A percentile compares a stretch with the other conserved stretches of the same genome.
These are phyloP conservation scores for Psittacus erithacus DNA, from an alignment of 2,113 vertebrate species.

Conservation along the genomic window DNA sequence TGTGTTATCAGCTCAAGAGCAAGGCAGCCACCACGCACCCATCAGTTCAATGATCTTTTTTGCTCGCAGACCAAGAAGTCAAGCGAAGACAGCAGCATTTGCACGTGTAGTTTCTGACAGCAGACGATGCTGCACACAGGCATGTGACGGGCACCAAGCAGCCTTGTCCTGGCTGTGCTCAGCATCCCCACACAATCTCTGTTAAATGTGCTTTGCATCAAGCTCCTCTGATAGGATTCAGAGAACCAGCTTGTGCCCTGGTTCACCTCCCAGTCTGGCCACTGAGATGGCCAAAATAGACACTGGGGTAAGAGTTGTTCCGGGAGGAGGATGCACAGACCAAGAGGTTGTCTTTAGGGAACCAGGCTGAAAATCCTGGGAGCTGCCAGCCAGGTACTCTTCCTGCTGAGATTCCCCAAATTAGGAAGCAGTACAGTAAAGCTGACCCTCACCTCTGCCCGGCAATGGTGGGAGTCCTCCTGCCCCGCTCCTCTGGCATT, in stretches of 20 bases:
- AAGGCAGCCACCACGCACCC: not conserved
- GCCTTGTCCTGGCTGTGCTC: not conserved
- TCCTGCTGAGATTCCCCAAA: not conserved
- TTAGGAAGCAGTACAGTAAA: not conserved
- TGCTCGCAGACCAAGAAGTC: not conserved
- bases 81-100: not conserved
- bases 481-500: not conserved
- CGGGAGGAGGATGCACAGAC: not conserved
- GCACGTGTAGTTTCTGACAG: not conserved
- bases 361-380: not conserved
- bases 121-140: not conserved
- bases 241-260: not conserved
- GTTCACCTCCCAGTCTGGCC: not conserved
- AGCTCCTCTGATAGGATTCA: not conserved
- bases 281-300: not conserved
- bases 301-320: not conserved
- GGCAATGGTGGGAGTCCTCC: not conserved
- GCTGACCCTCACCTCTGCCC: not conserved
- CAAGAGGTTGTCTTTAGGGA: not conserved
- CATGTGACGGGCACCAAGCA: not conserved
- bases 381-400: not conserved
- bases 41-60: not conserved
- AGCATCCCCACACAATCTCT: rapidly evolving
- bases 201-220: not conserved
- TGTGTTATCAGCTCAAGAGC: not conserved